Percentiles rank a stretch among this genome's conserved stretches.
Conservation (phyloP, 2,797 vertebrate species). For the Pseudomugil gertrudae region DNA sequence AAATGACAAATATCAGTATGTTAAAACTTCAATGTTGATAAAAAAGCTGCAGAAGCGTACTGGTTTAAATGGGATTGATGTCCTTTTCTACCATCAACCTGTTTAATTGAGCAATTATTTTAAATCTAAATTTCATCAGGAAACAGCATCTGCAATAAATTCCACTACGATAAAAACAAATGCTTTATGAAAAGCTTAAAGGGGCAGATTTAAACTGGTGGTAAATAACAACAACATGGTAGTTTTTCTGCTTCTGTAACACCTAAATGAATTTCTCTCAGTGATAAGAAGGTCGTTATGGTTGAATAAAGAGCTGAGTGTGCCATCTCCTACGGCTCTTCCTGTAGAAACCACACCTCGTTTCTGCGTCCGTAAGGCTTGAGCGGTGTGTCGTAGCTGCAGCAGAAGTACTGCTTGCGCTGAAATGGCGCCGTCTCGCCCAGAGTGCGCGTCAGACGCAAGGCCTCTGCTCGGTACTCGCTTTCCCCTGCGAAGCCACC, state of each 20-base stretch:
- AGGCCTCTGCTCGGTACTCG: conserved; percentile 85
- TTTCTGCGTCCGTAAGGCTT: conserved; percentile 91
- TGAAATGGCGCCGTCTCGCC: conserved; percentile 84
- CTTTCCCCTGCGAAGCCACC: conserved; percentile 89
- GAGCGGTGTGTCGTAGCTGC: conserved; percentile 90
- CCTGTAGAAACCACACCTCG: conserved; percentile 92
- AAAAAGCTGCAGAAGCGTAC: not conserved
- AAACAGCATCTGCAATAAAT: too few species aligned
- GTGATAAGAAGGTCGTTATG: not conserved
- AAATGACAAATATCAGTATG: not conserved
- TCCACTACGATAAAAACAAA: too few species aligned
- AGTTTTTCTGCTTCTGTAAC: not conserved
- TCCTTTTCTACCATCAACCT: too few species aligned
- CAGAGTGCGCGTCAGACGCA: conserved; percentile 84
- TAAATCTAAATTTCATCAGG: too few species aligned
- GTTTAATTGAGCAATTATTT: too few species aligned
- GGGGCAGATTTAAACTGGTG: not conserved
- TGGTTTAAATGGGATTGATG: not conserved
- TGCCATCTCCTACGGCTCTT: conserved; percentile 70
- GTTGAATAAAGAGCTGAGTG: conserved; percentile 16
- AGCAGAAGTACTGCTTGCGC: conserved; percentile 89
- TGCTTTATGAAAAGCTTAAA: not conserved
- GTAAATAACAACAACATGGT: conserved; percentile 4
- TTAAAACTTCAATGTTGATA: not conserved
- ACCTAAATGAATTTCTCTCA: conserved; percentile 3